A percentile compares a stretch with the other conserved stretches of the same genome.
Conservation (phyloP, 2,113 vertebrate species). For the Panthera uncia region DNA sequence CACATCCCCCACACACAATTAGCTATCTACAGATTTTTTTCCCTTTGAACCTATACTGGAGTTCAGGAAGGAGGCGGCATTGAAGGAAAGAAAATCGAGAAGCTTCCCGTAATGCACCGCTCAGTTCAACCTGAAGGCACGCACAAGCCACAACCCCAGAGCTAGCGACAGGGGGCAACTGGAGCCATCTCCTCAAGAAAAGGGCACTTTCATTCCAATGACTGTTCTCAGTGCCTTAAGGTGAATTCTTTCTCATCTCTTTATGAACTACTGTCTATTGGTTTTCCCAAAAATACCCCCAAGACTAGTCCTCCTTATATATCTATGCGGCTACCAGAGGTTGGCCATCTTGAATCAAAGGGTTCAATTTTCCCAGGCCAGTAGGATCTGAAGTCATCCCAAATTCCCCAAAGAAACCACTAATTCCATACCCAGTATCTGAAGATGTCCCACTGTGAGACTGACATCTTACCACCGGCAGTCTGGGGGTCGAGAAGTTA, state of each 20-base stretch:
- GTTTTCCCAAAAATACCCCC: not conserved
- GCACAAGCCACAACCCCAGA: not conserved
- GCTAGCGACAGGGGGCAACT: not conserved
- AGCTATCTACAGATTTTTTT: not conserved
- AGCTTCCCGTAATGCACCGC: not conserved
- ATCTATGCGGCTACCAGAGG: not conserved
- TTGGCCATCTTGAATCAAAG: not conserved
- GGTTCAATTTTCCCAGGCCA: constrained; percentile 80
- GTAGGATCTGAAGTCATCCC: constrained; percentile 71
- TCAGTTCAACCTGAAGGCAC: constrained; percentile 7
- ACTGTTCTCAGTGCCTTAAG: not conserved
- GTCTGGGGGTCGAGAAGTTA: not conserved
- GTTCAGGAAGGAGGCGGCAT: constrained; percentile 38
- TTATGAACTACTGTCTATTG: not conserved
- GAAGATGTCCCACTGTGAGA: constrained; percentile 74
- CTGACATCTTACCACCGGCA: constrained; percentile 57
- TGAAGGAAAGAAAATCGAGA: constrained; percentile 8
- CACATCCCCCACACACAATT: not conserved
- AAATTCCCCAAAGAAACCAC: constrained; percentile 74
- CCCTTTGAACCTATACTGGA: constrained; percentile 16
- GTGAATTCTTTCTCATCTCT: not conserved
- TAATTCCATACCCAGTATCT: constrained; percentile 80
- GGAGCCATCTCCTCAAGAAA: not conserved
- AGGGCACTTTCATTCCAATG: not conserved
- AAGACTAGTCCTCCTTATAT: not conserved